These are phyloP conservation scores for Onychostoma macrolepis DNA, from an alignment of 2,113 vertebrate genomes.

Conservation along the genomic window DNA sequence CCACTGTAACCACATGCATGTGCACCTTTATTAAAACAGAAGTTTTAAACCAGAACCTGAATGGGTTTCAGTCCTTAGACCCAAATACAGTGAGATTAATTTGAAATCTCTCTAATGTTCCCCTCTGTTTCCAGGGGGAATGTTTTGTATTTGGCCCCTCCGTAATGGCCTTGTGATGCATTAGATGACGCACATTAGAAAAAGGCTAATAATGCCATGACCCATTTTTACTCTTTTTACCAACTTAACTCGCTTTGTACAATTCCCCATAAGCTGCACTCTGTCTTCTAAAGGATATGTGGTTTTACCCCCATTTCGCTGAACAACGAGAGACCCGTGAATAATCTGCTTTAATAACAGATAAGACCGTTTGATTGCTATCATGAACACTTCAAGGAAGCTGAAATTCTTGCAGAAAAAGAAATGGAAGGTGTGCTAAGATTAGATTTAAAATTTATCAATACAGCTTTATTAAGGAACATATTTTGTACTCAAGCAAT, in stretches of 20 bases:
- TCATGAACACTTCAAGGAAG: constrained; percentile 23
- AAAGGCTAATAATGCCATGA: constrained; percentile 44
- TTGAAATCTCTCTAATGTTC: constrained; percentile 7
- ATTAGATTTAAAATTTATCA: background rate
- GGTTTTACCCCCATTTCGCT: background rate
- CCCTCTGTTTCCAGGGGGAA: constrained; percentile 17
- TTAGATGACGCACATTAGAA: constrained; percentile 46
- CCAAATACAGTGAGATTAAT: background rate
- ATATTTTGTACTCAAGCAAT: background rate
- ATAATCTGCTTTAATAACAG: constrained; percentile 23
- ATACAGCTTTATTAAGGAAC: background rate
- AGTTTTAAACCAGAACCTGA: background rate
- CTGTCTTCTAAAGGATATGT: constrained; percentile 16
- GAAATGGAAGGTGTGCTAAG: background rate
- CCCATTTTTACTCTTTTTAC: constrained; percentile 41
- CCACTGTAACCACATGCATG: background rate
- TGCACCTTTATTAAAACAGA: background rate
- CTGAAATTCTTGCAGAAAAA: background rate
- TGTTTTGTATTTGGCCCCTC: constrained; percentile 11
- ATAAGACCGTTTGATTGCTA: constrained; percentile 14
- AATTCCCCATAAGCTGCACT: constrained; percentile 3
- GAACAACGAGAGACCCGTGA: constrained; percentile 15
- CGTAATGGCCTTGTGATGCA: constrained; percentile 30
- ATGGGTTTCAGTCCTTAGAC: background rate
- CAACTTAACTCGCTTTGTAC: constrained; percentile 18